Percentiles rank a stretch among this genome's conserved stretches.
phyloP scores from a whole-genome alignment of 2,113 vertebrate genomes.

The Calypte anna region DNA sequence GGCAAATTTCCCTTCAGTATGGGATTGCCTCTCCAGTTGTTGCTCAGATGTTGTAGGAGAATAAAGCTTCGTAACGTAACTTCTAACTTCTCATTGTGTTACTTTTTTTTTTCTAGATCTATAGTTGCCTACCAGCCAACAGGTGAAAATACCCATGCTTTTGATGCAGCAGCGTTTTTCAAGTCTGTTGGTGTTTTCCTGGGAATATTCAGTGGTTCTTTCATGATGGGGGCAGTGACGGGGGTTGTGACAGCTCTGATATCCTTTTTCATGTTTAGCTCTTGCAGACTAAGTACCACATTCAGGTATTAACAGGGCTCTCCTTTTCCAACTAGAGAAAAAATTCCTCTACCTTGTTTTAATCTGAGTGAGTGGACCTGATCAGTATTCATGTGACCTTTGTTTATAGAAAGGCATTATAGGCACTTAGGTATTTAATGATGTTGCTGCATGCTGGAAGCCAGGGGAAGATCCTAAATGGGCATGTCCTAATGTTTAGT shows the following conservation, averaged over 20 bases:
- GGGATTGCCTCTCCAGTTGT: background rate
- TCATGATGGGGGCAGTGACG: constrained; percentile 94
- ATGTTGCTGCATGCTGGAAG: background rate
- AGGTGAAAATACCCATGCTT: constrained; percentile 91
- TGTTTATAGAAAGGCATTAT: background rate
- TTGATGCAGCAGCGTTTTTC: constrained; percentile 96
- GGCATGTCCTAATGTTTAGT: background rate
- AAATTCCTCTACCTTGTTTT: background rate
- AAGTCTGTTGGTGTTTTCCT: constrained; percentile 96
- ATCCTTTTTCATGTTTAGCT: constrained; percentile 81
- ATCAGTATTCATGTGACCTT: background rate
- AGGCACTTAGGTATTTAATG: background rate
- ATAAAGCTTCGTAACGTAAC: background rate
- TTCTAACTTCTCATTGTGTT: background rate
- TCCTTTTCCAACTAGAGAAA: background rate
- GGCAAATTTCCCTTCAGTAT: background rate
- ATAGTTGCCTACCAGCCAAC: constrained; percentile 95
- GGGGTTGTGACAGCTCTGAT: constrained; percentile 97
- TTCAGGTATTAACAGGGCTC: background rate
- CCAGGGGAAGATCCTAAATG: background rate
- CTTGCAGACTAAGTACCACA: background rate
- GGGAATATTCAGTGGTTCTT: constrained; percentile 98
- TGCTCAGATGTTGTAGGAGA: background rate
- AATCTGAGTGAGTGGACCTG: background rate
- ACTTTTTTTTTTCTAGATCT: constrained; percentile 77